phyloP scores from a whole-genome alignment of 2,113 vertebrate species.

The Epinephelus lanceolatus region DNA sequence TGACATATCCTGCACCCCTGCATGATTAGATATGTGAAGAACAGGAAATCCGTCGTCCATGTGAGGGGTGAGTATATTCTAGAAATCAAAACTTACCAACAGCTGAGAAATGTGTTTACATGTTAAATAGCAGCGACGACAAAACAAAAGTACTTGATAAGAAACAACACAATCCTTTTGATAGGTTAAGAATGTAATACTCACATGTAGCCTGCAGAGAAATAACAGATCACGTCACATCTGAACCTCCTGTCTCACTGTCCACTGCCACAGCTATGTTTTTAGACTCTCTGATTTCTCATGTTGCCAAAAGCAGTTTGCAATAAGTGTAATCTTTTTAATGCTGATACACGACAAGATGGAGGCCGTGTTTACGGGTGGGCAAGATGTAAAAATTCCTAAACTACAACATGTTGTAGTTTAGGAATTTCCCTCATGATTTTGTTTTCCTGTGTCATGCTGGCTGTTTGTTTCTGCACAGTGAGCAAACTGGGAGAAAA shows the following conservation, averaged over 20 bases:
- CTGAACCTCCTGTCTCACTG: background rate
- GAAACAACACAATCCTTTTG: background rate
- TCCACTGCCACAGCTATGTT: background rate
- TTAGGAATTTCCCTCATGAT: background rate
- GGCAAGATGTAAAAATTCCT: background rate
- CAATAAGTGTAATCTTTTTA: conserved; percentile 9
- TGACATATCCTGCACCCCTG: background rate
- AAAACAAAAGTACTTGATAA: background rate
- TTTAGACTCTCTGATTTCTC: conserved; percentile 4
- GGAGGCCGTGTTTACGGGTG: conserved; percentile 37
- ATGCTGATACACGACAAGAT: conserved; percentile 11
- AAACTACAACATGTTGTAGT: background rate
- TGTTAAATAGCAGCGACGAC: background rate
- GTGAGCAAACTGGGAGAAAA: conserved; percentile 7
- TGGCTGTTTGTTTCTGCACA: conserved; percentile 25
- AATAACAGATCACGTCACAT: background rate
- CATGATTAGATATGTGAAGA: background rate
- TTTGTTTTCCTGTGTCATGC: background rate
- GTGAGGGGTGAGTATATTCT: background rate
- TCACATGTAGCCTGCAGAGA: background rate
- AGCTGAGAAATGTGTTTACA: background rate
- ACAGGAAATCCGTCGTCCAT: background rate
- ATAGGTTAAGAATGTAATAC: background rate
- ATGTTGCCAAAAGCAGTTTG: conserved; percentile 61
- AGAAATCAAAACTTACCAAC: background rate